These are phyloP conservation scores for Clistopyga incitator DNA, from an alignment of 2,888 invertebrate genomes.

Conservation along the genomic window DNA sequence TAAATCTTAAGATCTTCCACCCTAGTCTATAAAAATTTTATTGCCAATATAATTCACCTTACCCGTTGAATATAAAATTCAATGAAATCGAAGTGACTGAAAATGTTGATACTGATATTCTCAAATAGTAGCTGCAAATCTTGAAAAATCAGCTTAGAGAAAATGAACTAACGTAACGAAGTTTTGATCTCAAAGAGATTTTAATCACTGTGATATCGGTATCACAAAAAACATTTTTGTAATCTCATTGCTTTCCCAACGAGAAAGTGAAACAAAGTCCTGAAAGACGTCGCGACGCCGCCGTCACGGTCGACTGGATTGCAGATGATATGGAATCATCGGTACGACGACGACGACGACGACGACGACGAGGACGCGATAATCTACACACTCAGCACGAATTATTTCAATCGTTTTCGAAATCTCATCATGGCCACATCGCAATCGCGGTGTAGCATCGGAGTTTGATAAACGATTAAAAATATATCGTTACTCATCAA, in stretches of 20 bases:
- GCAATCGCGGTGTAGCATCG: background rate
- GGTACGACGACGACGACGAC: conserved; percentile 2
- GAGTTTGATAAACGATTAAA: conserved; percentile 30
- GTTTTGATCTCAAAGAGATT: too few relatives aligned
- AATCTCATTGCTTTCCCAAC: background rate
- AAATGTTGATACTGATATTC: too few relatives aligned
- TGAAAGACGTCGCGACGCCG: background rate
- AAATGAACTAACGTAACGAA: too few relatives aligned
- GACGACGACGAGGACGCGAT: conserved; percentile 18
- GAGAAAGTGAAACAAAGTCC: conserved; percentile 5
- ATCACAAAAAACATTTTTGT: background rate
- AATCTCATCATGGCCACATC: conserved; percentile 36
- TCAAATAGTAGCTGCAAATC: too few relatives aligned
- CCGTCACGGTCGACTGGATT: conserved; percentile 55
- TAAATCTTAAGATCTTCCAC: too few relatives aligned
- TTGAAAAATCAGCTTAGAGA: too few relatives aligned
- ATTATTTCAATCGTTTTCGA: conserved; percentile 43
- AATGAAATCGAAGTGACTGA: too few relatives aligned
- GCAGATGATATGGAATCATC: conserved; percentile 48
- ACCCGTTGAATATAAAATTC: too few relatives aligned
- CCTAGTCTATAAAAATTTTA: too few relatives aligned
- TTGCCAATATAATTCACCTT: too few relatives aligned
- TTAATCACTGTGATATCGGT: too few relatives aligned
- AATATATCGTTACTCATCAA: background rate
- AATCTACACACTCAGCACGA: conserved; percentile 38